Evolutionary conservation across 1,140 invertebrate species (phyloP).

Genomic region (Epicauta chinensis): DNA sequence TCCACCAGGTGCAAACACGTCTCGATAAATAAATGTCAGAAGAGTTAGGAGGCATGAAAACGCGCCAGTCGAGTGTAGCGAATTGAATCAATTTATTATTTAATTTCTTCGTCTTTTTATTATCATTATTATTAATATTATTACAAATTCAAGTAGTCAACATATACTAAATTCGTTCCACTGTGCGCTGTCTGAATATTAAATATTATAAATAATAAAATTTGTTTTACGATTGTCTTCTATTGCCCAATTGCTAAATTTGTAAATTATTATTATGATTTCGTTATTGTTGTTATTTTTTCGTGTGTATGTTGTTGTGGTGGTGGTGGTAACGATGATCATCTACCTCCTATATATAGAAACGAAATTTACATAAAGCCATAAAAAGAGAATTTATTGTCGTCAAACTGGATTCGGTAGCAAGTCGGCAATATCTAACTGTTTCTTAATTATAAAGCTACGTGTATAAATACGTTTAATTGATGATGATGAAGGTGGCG

Average conservation of each 20-base stretch:
- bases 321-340: not conserved
- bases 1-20: slow-evolving; percentile 19
- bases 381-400: slow-evolving; percentile 38
- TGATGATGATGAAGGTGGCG: no score
- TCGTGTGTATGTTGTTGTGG: no score
- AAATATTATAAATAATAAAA: no score
- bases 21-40: slow-evolving; percentile 21
- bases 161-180: no score
- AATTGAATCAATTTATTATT: slow-evolving; percentile 22
- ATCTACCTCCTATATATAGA: slow-evolving; percentile 27
- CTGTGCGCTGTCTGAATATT: no score
- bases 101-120: no score
- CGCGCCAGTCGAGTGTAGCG: slow-evolving; percentile 17
- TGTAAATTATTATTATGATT: no score
- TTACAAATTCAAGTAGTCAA: no score
- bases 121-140: no score
- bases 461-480: not conserved
- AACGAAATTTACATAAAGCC: slow-evolving; percentile 33
- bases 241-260: no score
- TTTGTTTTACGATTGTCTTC: no score
- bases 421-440: slow-evolving; percentile 29
- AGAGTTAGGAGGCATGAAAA: slow-evolving; percentile 20
- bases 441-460: slow-evolving; percentile 33
- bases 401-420: slow-evolving; percentile 38
- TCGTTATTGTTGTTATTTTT: no score